Evolutionary conservation across 2,797 vertebrate species (phyloP).

Genomic region (Graptemys geographica): DNA sequence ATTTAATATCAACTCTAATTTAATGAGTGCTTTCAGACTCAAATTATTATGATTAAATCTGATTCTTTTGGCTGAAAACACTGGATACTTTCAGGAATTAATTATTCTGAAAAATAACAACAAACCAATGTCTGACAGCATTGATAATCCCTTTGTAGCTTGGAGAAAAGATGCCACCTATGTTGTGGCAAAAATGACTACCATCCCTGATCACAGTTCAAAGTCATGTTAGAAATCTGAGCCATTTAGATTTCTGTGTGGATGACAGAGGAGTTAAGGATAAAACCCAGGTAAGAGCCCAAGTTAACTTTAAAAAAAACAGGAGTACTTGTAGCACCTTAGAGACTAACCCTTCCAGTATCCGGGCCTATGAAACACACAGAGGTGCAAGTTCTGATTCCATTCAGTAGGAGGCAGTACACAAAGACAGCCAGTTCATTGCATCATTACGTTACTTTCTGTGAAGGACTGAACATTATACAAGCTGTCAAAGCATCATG

Average conservation of each 20-base stretch:
- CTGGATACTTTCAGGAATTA: background rate
- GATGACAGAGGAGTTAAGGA: background rate
- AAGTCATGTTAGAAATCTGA: background rate
- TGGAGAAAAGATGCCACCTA: background rate
- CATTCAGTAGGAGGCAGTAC: background rate
- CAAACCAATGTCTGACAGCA: background rate
- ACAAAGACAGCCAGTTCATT: background rate
- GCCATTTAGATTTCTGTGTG: background rate
- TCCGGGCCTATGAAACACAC: background rate
- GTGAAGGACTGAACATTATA: background rate
- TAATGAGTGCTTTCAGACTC: background rate
- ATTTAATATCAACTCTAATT: background rate
- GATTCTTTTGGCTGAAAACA: background rate
- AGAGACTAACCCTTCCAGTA: background rate
- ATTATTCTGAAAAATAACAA: background rate
- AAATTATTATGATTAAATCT: background rate
- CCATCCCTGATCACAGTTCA: background rate
- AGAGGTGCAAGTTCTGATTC: background rate
- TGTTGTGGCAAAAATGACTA: background rate
- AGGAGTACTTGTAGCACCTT: too few species aligned
- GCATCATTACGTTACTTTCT: background rate
- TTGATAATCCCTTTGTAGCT: background rate
- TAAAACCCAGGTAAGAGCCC: background rate
- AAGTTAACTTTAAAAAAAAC: background rate
- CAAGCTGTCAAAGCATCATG: background rate